These are phyloP conservation scores for Tachysurus fulvidraco DNA, from an alignment of 2,113 vertebrate species.

Conservation along the genomic window DNA sequence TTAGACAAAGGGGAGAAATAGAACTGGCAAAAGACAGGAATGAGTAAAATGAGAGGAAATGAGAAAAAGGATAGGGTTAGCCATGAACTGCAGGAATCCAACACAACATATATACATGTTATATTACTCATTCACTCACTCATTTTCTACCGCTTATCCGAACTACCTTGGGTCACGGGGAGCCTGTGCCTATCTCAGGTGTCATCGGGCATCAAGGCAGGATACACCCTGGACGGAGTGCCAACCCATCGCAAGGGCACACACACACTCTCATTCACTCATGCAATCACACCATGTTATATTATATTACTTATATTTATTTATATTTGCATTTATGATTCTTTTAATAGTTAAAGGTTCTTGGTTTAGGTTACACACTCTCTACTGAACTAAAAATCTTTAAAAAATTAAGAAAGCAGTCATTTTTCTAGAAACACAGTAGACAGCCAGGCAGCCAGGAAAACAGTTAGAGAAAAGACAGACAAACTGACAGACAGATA, in stretches of 20 bases:
- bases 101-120: too few relatives aligned
- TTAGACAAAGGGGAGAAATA: not conserved
- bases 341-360: not conserved
- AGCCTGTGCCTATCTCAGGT: too few relatives aligned
- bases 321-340: not conserved
- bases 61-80: not conserved
- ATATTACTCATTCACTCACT: too few relatives aligned
- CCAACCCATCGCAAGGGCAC: too few relatives aligned
- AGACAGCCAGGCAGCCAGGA: slow-evolving; percentile 40
- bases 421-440: not conserved
- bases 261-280: too few relatives aligned
- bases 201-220: too few relatives aligned
- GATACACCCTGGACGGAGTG: too few relatives aligned
- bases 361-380: not conserved
- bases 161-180: too few relatives aligned
- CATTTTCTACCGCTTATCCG: too few relatives aligned
- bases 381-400: not conserved
- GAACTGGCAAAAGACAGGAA: not conserved
- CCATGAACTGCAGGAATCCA: not conserved
- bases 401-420: not conserved
- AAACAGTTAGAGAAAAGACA: not conserved
- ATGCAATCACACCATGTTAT: too few relatives aligned
- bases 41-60: not conserved
- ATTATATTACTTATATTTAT: too few relatives aligned
- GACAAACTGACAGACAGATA: not conserved